Evolutionary conservation across 2,888 invertebrate species (phyloP).

Genomic region (Hydrotaea cyrtoneurina): DNA sequence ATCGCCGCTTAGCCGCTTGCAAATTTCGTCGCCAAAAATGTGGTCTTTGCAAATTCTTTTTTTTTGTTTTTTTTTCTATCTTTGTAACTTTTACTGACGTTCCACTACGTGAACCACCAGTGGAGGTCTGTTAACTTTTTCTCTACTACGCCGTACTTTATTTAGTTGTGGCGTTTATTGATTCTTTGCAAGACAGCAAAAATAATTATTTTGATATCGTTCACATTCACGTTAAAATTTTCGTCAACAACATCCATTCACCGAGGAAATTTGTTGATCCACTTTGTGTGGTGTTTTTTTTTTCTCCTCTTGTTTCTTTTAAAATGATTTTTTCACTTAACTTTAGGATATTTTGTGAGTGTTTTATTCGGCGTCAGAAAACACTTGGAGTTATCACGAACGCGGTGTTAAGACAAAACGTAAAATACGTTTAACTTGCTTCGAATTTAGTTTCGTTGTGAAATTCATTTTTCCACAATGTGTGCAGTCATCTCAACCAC

Average conservation of each 20-base stretch:
- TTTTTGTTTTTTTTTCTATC: not conserved
- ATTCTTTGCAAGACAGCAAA: not conserved
- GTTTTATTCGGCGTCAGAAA: slow-evolving; percentile 20
- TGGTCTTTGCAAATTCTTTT: not conserved
- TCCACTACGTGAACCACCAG: not conserved
- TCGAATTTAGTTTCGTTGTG: slow-evolving; percentile 77
- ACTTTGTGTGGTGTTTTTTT: not conserved
- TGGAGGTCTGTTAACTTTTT: not conserved
- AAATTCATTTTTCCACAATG: slow-evolving; percentile 72
- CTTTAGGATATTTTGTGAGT: slow-evolving; percentile 29
- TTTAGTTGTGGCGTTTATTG: not conserved
- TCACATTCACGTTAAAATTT: not conserved
- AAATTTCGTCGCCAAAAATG: not conserved
- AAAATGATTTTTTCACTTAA: slow-evolving; percentile 24
- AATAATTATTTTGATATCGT: not conserved
- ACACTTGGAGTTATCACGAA: slow-evolving; percentile 50
- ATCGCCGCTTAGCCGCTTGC: slow-evolving; percentile 24
- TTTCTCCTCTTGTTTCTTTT: slow-evolving; percentile 19
- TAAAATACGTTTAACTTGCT: slow-evolving; percentile 44
- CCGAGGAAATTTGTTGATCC: not conserved
- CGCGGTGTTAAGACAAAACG: slow-evolving; percentile 56
- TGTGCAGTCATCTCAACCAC: slow-evolving; percentile 34
- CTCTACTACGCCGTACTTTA: not conserved
- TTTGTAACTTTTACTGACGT: not conserved
- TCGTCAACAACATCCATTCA: not conserved